phyloP scores from a whole-genome alignment of 2,888 invertebrate genomes.

The Ptychoptera albimana region DNA sequence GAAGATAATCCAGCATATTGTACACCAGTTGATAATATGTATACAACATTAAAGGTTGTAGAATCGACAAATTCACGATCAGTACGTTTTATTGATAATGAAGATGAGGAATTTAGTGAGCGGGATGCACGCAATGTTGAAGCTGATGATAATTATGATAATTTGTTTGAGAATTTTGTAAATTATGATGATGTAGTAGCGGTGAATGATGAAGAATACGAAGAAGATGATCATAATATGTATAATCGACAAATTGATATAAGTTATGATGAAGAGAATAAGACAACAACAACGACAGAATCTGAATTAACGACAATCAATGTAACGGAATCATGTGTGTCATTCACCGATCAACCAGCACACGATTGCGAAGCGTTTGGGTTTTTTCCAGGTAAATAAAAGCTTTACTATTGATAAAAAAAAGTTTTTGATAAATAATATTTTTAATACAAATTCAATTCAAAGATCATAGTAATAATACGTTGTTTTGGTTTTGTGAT shows the following conservation, averaged over 20 bases:
- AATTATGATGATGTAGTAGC: neutral
- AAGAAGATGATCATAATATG: slow-evolving; percentile 3
- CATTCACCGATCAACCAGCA: slow-evolving; percentile 1
- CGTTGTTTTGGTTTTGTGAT: slow-evolving; percentile 15
- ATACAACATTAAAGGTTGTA: neutral
- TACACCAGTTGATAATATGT: slow-evolving; percentile 10
- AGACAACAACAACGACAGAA: neutral
- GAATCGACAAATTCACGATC: no score
- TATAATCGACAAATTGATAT: neutral
- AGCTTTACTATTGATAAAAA: no score
- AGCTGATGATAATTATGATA: neutral
- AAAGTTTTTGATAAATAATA: no score
- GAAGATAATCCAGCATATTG: slow-evolving; percentile 15
- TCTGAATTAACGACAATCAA: neutral
- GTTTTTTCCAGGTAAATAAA: slow-evolving; percentile 11
- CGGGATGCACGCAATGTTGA: neutral
- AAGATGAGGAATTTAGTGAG: neutral
- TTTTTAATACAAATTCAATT: neutral
- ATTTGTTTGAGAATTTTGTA: neutral
- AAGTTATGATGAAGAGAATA: neutral
- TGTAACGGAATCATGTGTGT: slow-evolving; percentile 3
- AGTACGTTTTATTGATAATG: neutral
- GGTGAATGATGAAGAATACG: neutral
- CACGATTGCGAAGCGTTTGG: slow-evolving; percentile 13
- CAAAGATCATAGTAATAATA: slow-evolving; percentile 4